A percentile compares a stretch with the other conserved stretches of the same genome.
Conservation (phyloP, 2,888 invertebrate genomes). For the Clistopyga incitator region DNA sequence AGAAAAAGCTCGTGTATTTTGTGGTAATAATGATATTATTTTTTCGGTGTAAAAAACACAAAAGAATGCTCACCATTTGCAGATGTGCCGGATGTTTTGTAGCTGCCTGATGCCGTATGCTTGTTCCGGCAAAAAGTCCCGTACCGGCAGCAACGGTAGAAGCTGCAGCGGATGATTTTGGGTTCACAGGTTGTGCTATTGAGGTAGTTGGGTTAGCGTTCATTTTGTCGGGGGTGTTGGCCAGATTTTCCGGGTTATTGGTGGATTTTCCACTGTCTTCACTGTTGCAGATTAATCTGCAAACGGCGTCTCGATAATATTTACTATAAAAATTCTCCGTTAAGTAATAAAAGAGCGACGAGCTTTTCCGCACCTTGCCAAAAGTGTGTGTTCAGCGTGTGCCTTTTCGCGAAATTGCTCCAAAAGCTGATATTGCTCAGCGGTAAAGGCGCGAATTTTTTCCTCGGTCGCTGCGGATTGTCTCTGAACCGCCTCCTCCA, state of each 20-base stretch:
- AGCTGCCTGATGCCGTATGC: conserved; percentile 71
- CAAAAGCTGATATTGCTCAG: conserved; percentile 90
- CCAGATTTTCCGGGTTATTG: conserved; percentile 73
- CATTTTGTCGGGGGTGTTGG: conserved; percentile 74
- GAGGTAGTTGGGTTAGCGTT: conserved; percentile 74
- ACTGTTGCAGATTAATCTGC: conserved; percentile 74
- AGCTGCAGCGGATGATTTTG: conserved; percentile 65
- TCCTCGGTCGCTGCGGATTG: conserved; percentile 91
- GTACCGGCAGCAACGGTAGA: conserved; percentile 68
- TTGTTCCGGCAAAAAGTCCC: conserved; percentile 66
- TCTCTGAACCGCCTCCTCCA: conserved; percentile 89
- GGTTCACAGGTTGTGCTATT: conserved; percentile 71
- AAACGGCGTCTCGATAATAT: background rate
- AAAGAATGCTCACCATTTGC: conserved; percentile 70
- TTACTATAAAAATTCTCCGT: too few relatives aligned
- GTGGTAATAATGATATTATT: too few relatives aligned
- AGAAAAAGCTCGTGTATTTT: too few relatives aligned
- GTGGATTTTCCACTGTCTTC: conserved; percentile 71
- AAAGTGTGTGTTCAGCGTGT: conserved; percentile 89
- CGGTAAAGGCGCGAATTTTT: conserved; percentile 90
- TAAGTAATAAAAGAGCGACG: too few relatives aligned
- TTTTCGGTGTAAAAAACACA: background rate
- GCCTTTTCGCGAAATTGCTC: conserved; percentile 90
- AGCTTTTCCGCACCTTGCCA: conserved; percentile 85
- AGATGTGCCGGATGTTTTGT: conserved; percentile 70